A percentile compares a stretch with the other conserved stretches of the same genome.
Evolutionary conservation across 2,888 invertebrate species (phyloP).

Genomic region (Drosophila peninsularis): DNA sequence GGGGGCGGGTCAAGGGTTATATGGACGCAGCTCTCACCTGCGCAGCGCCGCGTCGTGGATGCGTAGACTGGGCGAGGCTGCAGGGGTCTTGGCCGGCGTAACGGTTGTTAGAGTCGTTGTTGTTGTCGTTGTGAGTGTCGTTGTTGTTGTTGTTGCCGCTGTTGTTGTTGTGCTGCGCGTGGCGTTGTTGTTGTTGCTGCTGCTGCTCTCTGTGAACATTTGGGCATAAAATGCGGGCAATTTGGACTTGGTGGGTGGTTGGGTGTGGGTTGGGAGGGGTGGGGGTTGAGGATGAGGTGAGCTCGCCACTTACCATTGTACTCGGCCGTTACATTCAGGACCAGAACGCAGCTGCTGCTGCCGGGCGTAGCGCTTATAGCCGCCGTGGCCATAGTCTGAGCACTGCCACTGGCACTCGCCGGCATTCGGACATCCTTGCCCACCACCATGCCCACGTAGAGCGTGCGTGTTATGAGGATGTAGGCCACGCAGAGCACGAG

Average conservation of each 20-base stretch:
- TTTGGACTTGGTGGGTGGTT: not conserved
- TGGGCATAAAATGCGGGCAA: not conserved
- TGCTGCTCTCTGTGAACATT: conserved; percentile 32
- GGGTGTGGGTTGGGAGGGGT: too few relatives aligned
- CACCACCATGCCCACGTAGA: conserved; percentile 81
- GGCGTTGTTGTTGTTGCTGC: conserved; percentile 61
- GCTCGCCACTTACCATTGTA: conserved; percentile 51
- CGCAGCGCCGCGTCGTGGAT: conserved; percentile 64
- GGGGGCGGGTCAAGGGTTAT: conserved; percentile 7
- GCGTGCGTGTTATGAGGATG: conserved; percentile 85
- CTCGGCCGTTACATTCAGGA: conserved; percentile 48
- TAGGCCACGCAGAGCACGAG: conserved; percentile 88
- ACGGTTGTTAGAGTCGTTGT: conserved; percentile 51
- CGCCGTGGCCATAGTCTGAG: conserved; percentile 24
- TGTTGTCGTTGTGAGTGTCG: conserved; percentile 28
- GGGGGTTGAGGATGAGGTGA: not conserved
- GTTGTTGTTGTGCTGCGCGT: conserved; percentile 27
- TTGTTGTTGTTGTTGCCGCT: conserved; percentile 27
- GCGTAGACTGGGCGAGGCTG: conserved; percentile 60
- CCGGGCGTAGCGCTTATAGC: conserved; percentile 32
- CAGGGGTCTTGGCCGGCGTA: conserved; percentile 45
- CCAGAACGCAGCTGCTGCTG: conserved; percentile 63
- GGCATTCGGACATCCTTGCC: conserved; percentile 74
- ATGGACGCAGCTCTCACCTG: conserved; percentile 47
- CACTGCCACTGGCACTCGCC: conserved; percentile 4